These are phyloP conservation scores for Drosophila triauraria DNA, from an alignment of 1,140 invertebrate genomes.

Conservation along the genomic window DNA sequence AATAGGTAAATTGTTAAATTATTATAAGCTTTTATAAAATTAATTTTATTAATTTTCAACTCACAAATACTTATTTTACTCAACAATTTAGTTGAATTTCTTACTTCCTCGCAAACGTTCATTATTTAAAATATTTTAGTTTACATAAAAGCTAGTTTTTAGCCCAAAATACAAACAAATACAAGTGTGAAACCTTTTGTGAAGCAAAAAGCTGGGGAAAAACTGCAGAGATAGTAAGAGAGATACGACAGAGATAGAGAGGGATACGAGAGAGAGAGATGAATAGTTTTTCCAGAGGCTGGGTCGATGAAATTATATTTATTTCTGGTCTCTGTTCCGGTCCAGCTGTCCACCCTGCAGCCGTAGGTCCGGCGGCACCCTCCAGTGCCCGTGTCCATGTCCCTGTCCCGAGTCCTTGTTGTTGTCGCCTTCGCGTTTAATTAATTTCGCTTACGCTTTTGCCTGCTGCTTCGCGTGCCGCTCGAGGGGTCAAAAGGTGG, in stretches of 20 bases:
- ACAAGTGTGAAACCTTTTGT: too few relatives aligned
- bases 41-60: too few relatives aligned
- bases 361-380: slow-evolving; percentile 4
- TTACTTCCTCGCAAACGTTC: too few relatives aligned
- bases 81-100: too few relatives aligned
- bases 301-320: slow-evolving; percentile 39
- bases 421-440: slow-evolving; percentile 62
- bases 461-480: slow-evolving; percentile 38
- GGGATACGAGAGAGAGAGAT: not conserved
- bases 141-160: not conserved
- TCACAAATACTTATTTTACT: too few relatives aligned
- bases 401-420: slow-evolving; percentile 4
- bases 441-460: slow-evolving; percentile 65
- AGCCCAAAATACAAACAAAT: not conserved
- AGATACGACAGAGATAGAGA: not conserved
- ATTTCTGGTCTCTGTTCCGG: slow-evolving; percentile 17
- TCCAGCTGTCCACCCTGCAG: slow-evolving; percentile 5
- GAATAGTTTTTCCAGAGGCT: slow-evolving; percentile 1
- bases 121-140: not conserved
- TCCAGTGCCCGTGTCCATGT: not conserved
- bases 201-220: not conserved
- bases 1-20: too few relatives aligned
- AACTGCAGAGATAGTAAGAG: not conserved
- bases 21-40: too few relatives aligned
- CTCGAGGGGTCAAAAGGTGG: slow-evolving; percentile 13